A percentile compares a stretch with the other conserved stretches of the same genome.
These are phyloP conservation scores for Panurus biarmicus DNA, from an alignment of 2,113 vertebrate species.

Conservation along the genomic window DNA sequence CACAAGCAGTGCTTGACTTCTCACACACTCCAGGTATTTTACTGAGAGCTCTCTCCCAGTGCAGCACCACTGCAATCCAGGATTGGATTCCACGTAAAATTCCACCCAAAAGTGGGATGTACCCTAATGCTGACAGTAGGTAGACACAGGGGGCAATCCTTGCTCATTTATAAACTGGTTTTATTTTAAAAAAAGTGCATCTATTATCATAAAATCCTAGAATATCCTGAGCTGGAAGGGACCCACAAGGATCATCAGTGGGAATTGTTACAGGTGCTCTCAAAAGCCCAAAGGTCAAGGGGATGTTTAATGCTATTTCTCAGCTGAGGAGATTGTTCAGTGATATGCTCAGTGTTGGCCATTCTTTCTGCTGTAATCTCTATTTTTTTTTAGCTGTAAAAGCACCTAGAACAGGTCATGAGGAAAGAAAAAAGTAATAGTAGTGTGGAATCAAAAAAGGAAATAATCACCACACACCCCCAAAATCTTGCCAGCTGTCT, in stretches of 20 bases:
- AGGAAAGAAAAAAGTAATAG: background rate
- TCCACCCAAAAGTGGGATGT: background rate
- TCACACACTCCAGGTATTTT: background rate
- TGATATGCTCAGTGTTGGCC: too few species aligned
- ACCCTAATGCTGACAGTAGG: too few species aligned
- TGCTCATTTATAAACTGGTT: background rate
- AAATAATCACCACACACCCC: fast-evolving
- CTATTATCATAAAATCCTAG: background rate
- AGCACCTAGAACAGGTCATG: background rate
- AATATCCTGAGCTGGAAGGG: background rate
- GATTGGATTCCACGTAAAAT: background rate
- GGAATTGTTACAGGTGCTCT: background rate
- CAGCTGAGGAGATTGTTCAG: background rate
- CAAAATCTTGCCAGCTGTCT: background rate
- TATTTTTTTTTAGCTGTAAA: background rate
- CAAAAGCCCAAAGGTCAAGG: background rate
- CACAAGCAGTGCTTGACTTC: background rate
- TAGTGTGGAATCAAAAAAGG: background rate
- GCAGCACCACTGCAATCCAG: background rate
- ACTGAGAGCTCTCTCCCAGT: background rate
- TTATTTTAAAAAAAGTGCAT: background rate
- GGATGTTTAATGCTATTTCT: background rate
- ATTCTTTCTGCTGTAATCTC: background rate
- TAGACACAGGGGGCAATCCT: too few species aligned
- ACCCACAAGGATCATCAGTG: background rate